Evolutionary conservation across 2,888 invertebrate species (phyloP), one percentile per base, ranked within the genome.

Genomic region (Eupithecia insigniata): DNA sequence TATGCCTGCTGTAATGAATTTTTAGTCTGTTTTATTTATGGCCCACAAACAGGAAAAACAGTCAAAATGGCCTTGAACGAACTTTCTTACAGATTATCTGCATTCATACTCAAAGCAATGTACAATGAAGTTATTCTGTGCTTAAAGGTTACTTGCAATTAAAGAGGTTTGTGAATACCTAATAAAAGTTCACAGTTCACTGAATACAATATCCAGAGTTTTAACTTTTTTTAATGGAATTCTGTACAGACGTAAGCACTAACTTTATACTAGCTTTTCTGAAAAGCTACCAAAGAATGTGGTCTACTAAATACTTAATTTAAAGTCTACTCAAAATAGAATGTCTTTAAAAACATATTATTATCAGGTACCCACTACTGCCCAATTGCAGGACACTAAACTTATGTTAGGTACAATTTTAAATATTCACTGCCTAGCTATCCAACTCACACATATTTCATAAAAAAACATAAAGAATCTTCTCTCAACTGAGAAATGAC

Each of bases 271-370:
- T n/a, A 51, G 55, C 55, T 51, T 10, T n/a, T 51, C 51, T 55
- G 55, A 55, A 26, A 26, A 55, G 26, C 55, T 55, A 12, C 55
- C 55, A 55, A 55, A 26, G 26, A 55, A 55, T 55, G n/a, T 55
- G 55, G 22, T 26, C 12, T 55, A 55, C 26, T 14, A 55, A 55
- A 26, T 26, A 12, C 12, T 5, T 26, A 5, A 55, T 26, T 1
- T 55, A 55, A 55, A 12, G 1, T 46, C 14, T 55, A 51, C 51
- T 46, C 51, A 26, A 55, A 14, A 55, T n/a, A 26, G 26, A 14
- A 55, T 26, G 12, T 26, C 12, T 55, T 12, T 22, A 22, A 12
- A 51, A 51, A 22, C 12, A 12, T 51, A 22, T 22, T 12, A 12
- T 51, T 55, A 26, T 26, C 12, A 55, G 12, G 14, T 22, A 55